Base-by-base conservation (phyloP, 1,140 invertebrate species). In the Eumeta japonica region DNA sequence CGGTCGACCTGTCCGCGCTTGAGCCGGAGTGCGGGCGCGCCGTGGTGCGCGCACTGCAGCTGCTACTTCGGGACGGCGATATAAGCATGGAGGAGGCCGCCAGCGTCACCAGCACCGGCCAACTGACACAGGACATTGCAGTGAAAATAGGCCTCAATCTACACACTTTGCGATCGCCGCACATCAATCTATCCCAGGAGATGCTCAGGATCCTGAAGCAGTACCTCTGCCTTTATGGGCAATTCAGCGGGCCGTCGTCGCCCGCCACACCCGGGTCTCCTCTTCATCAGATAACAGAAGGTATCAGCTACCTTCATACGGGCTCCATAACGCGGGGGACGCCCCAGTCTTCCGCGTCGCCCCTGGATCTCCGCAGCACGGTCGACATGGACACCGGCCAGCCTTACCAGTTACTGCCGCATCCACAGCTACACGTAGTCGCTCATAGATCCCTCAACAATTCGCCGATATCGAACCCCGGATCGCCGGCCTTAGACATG, bases 401-500 rank as follows among this genome's bases (percentile, higher is more conserved):
- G 29, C 62, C 62, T 31, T 55, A 55, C 0, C 65, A 65, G 33
- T 41, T 66, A 7, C 58, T 54, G 3, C 58, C 62, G 1, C 66
- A 72, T 29, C 70, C 70, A 0, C 71, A 75, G 43, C 44, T 75
- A 5, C 70, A 75, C 45, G 52, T 66, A 39, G 70, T 76, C 1
- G 53, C 76, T 35, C 82, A 67, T 41, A 67, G 72, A 51, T 83
- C 79, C 17, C 72, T 83, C 37, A 80, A 79, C 20, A 81, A 80
- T 48, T 80, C 77, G 0, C 78, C 79, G 1, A 80, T 80, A 10
- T 79, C 79, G 3, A 81, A 80, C 62, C 75, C 80, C 18, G 73
- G 82, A 36, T 81, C 85, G 52, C 81, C 84, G 35, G n/a, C n/a
- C n/a, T 72, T 94, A 29, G 89, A 89, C 50, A 92, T 92, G 81